Conservation (phyloP, 2,888 invertebrate genomes). For the Tetropium fuscum region DNA sequence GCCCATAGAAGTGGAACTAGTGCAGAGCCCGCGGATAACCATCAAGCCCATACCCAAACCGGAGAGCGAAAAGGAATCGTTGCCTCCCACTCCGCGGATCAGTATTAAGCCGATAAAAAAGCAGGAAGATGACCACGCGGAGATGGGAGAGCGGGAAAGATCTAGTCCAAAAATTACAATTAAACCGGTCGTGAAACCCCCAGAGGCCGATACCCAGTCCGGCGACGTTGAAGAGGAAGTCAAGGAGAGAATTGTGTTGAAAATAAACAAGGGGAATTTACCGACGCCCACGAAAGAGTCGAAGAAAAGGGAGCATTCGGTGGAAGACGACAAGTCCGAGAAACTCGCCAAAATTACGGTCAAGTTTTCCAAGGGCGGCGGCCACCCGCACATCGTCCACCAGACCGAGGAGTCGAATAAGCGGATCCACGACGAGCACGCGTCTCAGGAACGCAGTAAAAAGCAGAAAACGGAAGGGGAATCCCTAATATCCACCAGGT, state of each 20-base stretch:
- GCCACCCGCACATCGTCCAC: conserved; percentile 62
- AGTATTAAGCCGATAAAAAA: conserved; percentile 70
- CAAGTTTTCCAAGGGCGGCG: conserved; percentile 67
- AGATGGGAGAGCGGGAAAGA: conserved; percentile 41
- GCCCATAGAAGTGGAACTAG: conserved; percentile 52
- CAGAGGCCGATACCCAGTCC: conserved; percentile 63
- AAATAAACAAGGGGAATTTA: conserved; percentile 72
- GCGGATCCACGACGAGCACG: conserved; percentile 44
- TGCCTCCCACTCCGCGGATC: conserved; percentile 55
- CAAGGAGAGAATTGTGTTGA: conserved; percentile 71
- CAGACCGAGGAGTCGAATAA: conserved; percentile 45
- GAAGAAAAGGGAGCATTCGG: conserved; percentile 53
- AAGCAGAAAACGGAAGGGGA: conserved; percentile 42
- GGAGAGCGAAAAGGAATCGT: conserved; percentile 40
- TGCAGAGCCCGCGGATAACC: conserved; percentile 66
- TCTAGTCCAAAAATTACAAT: conserved; percentile 68
- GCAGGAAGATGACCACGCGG: conserved; percentile 62
- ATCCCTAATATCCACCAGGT: conserved; percentile 30
- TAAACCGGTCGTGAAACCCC: conserved; percentile 68
- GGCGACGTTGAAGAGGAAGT: conserved; percentile 57
- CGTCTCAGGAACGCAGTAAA: conserved; percentile 38
- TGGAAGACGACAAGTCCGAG: conserved; percentile 57
- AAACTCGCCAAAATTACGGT: conserved; percentile 69
- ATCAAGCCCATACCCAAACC: conserved; percentile 72
- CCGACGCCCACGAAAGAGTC: conserved; percentile 49